Conservation (phyloP, 2,797 vertebrate species). For the Mus spretus region DNA sequence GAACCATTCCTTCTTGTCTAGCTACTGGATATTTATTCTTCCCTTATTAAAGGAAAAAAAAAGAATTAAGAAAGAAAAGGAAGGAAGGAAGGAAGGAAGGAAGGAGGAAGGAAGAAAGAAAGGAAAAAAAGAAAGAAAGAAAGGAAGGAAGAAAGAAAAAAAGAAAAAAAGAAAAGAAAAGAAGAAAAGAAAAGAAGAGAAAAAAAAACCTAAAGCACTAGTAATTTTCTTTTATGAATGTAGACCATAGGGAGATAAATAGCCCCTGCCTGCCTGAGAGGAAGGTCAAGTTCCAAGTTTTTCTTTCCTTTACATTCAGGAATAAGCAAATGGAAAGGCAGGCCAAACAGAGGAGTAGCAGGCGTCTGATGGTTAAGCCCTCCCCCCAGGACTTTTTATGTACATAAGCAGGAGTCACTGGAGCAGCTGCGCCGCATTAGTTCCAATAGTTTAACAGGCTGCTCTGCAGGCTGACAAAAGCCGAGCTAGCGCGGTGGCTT, state of each 20-base stretch:
- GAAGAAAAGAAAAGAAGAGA: neutral
- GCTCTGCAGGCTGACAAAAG: conserved; percentile 84
- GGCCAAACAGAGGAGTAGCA: conserved; percentile 76
- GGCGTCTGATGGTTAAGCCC: conserved; percentile 84
- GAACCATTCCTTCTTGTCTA: conserved; percentile 34
- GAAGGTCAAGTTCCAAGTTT: conserved; percentile 77
- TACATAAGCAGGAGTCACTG: conserved; percentile 88
- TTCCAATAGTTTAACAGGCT: conserved; percentile 89
- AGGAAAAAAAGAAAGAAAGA: neutral
- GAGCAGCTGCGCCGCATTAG: conserved; percentile 89
- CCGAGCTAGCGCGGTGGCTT: conserved; percentile 79
- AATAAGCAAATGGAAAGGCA: conserved; percentile 83
- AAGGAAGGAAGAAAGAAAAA: neutral
- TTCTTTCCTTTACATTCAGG: conserved; percentile 75
- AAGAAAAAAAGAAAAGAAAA: too few relatives aligned
- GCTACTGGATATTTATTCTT: conserved; percentile 63
- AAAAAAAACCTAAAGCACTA: neutral
- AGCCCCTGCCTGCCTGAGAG: conserved; percentile 41
- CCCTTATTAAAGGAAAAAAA: neutral
- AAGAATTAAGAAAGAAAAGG: too few relatives aligned
- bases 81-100: too few relatives aligned
- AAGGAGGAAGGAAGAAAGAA: too few relatives aligned
- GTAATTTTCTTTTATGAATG: conserved; percentile 70
- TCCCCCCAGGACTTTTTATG: conserved; percentile 87
- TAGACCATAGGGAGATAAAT: conserved; percentile 57